These are phyloP conservation scores for Apis mellifera DNA, from an alignment of 1,140 invertebrate genomes.

Conservation along the genomic window DNA sequence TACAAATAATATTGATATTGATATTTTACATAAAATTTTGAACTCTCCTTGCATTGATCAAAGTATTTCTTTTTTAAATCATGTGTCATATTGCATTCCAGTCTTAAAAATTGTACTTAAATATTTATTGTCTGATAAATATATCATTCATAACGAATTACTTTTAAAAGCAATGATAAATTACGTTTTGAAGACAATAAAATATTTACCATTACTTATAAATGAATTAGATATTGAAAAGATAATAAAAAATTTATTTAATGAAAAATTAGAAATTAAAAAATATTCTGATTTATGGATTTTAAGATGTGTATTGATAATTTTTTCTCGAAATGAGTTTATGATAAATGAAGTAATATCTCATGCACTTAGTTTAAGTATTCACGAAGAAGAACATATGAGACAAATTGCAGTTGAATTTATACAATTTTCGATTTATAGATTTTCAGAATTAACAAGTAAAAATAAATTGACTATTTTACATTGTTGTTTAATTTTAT, in stretches of 20 bases:
- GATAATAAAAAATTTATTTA: conserved; percentile 14
- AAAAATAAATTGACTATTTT: conserved; percentile 33
- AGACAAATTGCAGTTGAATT: conserved; percentile 40
- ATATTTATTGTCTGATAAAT: conserved; percentile 16
- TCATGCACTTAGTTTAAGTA: conserved; percentile 10
- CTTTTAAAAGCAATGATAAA: conserved; percentile 44
- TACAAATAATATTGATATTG: conserved; percentile 25
- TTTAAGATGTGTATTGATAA: conserved; percentile 38
- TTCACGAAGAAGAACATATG: conserved; percentile 21
- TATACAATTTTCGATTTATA: conserved; percentile 42
- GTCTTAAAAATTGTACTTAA: conserved; percentile 42
- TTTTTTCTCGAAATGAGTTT: conserved; percentile 35
- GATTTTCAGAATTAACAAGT: conserved; percentile 37
- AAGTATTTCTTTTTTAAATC: conserved; percentile 59
- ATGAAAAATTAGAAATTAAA: background rate
- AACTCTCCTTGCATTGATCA: conserved; percentile 50
- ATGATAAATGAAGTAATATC: conserved; percentile 28
- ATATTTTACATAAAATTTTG: conserved; percentile 54
- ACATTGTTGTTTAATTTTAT: conserved; percentile 57
- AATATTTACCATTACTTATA: background rate
- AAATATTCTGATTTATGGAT: conserved; percentile 5
- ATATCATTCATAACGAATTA: conserved; percentile 17
- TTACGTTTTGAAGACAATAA: conserved; percentile 46
- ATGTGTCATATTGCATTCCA: conserved; percentile 14
- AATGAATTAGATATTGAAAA: conserved; percentile 23